Conservation (phyloP, 35 echinoderm and acorn worm species). For the Ophioderma brevispina region DNA sequence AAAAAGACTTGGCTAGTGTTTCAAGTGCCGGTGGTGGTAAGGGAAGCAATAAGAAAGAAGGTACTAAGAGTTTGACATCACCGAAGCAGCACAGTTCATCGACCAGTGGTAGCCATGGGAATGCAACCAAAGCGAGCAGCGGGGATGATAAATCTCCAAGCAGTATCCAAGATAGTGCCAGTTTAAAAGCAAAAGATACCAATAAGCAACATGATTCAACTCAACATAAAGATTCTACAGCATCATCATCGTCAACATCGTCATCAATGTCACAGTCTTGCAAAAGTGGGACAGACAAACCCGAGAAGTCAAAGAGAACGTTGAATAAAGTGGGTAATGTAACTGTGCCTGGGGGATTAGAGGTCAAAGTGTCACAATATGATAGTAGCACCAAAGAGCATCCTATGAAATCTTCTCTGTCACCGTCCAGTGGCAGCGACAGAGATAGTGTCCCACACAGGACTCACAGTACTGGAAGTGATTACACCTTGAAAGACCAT, state of each 20-base stretch:
- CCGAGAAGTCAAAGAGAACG: not conserved
- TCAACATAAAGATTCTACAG: not conserved
- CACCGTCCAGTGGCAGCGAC: not conserved
- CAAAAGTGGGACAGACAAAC: not conserved
- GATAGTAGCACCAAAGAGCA: not conserved
- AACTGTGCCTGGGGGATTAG: not conserved
- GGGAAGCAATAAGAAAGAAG: not conserved
- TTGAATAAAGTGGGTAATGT: not conserved
- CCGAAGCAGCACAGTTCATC: not conserved
- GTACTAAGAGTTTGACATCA: conserved; percentile 20
- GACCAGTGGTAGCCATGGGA: not conserved
- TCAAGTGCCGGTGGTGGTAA: not conserved
- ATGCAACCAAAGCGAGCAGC: not conserved
- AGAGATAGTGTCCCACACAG: conserved; percentile 12
- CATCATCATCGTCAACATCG: too few species aligned
- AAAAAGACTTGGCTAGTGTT: not conserved
- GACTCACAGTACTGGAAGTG: conserved; percentile 17
- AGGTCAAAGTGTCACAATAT: not conserved
- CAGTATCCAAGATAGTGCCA: not conserved
- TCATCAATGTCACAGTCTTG: not conserved
- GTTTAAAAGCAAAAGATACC: not conserved
- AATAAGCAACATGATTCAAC: not conserved
- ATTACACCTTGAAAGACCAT: not conserved
- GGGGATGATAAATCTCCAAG: conserved; percentile 12
- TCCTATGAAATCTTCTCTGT: conserved; percentile 10